Evolutionary conservation across 2,113 vertebrate genomes (phyloP).

Genomic region (Channa argus): DNA sequence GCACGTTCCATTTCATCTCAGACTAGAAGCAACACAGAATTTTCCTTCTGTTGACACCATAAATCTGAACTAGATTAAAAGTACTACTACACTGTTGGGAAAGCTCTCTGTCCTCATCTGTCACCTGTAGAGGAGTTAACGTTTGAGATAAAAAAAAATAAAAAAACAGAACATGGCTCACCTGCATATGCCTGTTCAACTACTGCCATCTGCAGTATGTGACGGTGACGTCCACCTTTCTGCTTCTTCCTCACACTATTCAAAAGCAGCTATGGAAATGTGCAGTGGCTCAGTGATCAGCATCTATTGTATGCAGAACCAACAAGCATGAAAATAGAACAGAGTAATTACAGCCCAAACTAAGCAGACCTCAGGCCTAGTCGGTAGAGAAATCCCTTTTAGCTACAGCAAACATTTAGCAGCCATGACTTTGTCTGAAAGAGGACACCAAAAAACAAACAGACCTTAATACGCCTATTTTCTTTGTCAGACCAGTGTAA

Average conservation of each 20-base stretch:
- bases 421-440: conserved; percentile 61
- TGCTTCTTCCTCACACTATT: conserved; percentile 27
- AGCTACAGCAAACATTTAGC: conserved; percentile 59
- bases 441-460: conserved; percentile 60
- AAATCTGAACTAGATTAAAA: conserved; percentile 80
- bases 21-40: conserved; percentile 66
- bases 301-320: conserved; percentile 63
- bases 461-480: conserved; percentile 68
- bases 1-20: conserved; percentile 74
- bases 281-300: conserved; percentile 62
- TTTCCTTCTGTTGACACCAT: conserved; percentile 77
- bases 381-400: conserved; percentile 58
- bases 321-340: conserved; percentile 72
- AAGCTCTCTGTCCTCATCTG: conserved; percentile 70
- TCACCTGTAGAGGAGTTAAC: conserved; percentile 74
- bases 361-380: conserved; percentile 58
- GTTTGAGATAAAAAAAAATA: conserved; percentile 15
- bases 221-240: conserved; percentile 34
- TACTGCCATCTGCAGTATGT: conserved; percentile 83
- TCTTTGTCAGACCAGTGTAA: conserved; percentile 54
- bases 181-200: conserved; percentile 63
- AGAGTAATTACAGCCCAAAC: conserved; percentile 69
- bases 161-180: background rate
- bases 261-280: conserved; percentile 63
- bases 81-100: conserved; percentile 66